Evolutionary conservation across 1,140 invertebrate species (phyloP), one percentile per base, ranked within the genome.

Genomic region (Helicoverpa zea): DNA sequence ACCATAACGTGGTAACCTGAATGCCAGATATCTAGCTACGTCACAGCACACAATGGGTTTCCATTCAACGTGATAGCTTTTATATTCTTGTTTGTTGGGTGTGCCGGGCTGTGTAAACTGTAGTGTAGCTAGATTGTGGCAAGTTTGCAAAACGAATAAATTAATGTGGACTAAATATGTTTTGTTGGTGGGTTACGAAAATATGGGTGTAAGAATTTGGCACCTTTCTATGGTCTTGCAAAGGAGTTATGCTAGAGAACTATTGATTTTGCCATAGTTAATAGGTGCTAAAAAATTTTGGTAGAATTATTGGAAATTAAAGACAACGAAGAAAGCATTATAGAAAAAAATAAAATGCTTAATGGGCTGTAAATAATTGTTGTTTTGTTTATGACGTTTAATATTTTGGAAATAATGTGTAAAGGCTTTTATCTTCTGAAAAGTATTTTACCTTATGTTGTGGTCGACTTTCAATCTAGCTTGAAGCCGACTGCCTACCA

Each of bases 21-120:
- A 64, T 77, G 16, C 66, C 51, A 77, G 75, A 77, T 77, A 77
- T 52, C 43, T 51, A 77, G 47, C 66, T 63, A 18, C 75, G 75
- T 77, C 75, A 77, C 75, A 18, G 30, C 61, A 51, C 75, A 77
- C 75, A 77, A 77, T 77, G 43, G 59, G 9, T 63, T 77, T 52
- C 75, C 49, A 77, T 77, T 66, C 75, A 77, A n/a, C 75, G 49
- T 54, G 75, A 77, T 77, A 64, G 74, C 74, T 77, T 77, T 64
- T 77, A 75, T 75, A 77, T 64, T 77, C 75, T 66, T 77, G 75
- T 77, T 77, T 77, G 75, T 49, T 66, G 49, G 59, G 59, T 49
- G 75, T 66, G 75, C 29, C 73, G 43, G 59, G 49, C 64, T 76
- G 56, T 76, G 47, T 52, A 54, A 52, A 72, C 68, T 72, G 64